Evolutionary conservation across 2,797 vertebrate species (phyloP).

Genomic region (Phrynocephalus vlangalii): DNA sequence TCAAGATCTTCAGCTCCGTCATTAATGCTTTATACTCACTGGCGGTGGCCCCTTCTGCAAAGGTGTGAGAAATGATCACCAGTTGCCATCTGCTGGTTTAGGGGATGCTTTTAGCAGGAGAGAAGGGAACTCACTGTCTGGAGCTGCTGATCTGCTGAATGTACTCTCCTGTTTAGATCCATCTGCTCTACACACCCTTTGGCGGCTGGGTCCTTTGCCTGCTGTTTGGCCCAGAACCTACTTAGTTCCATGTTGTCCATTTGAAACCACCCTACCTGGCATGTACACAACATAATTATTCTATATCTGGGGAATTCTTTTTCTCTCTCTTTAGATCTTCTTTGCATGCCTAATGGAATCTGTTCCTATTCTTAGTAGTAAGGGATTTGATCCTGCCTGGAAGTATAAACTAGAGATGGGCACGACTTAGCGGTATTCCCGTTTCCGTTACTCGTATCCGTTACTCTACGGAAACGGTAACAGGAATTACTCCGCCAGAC

Average conservation of each 20-base stretch:
- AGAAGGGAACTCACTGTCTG: background rate
- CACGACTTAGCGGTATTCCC: no score
- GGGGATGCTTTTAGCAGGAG: background rate
- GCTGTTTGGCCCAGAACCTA: background rate
- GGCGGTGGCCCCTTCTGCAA: conserved; percentile 91
- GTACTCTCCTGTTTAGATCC: background rate
- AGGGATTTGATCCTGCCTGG: background rate
- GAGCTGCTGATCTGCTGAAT: background rate
- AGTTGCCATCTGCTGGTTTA: background rate
- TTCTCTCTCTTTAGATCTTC: background rate
- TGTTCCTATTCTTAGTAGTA: no score
- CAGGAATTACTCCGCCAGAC: no score
- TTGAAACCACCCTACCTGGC: background rate
- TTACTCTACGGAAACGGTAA: no score
- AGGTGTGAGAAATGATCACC: conserved; percentile 5
- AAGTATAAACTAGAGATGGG: background rate
- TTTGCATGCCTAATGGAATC: no score
- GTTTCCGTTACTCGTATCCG: no score
- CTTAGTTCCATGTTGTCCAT: background rate
- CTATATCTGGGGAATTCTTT: background rate
- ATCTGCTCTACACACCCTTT: background rate
- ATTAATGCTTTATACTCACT: conserved; percentile 95
- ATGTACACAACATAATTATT: background rate
- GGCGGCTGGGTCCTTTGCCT: background rate
- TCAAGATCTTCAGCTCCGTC: conserved; percentile 96